These are phyloP conservation scores for Lepidonotus clava DNA, from an alignment of 2,888 invertebrate species.

Conservation along the genomic window DNA sequence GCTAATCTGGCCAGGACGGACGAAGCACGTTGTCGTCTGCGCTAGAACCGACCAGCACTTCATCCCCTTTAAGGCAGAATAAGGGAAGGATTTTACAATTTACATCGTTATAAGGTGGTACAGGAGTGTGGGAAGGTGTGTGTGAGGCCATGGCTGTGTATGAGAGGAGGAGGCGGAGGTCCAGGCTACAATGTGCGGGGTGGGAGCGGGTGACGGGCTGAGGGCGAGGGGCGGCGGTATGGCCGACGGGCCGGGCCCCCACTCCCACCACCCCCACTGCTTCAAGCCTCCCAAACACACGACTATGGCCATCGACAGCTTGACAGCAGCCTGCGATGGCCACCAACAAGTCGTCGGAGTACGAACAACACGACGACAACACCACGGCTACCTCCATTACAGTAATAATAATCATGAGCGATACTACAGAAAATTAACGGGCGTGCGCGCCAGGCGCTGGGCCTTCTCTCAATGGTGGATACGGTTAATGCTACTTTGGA, in stretches of 20 bases:
- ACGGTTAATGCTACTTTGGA: constrained; percentile 6
- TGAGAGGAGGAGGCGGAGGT: neutral
- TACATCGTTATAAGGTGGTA: too few species aligned
- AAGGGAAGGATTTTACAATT: too few species aligned
- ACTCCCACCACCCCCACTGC: too few species aligned
- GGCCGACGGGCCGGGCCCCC: too few species aligned
- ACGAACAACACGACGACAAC: constrained; percentile 29
- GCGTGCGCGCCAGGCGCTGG: neutral
- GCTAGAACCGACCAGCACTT: too few species aligned
- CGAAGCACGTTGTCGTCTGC: constrained; percentile 16
- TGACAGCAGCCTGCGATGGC: neutral
- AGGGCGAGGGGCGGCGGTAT: neutral
- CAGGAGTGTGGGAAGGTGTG: too few species aligned
- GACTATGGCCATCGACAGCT: neutral
- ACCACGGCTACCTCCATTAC: neutral
- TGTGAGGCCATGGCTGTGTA: neutral
- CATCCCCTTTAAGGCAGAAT: too few species aligned
- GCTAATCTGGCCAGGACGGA: constrained; percentile 46
- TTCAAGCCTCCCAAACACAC: too few species aligned
- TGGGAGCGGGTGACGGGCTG: constrained; percentile 22
- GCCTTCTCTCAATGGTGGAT: neutral
- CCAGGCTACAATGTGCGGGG: neutral
- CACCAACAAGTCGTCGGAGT: neutral
- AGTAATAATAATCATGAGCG: too few species aligned
- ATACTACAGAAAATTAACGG: too few species aligned